These are phyloP conservation scores for Drosophila limbata DNA, from an alignment of 2,888 invertebrate species.

Conservation along the genomic window DNA sequence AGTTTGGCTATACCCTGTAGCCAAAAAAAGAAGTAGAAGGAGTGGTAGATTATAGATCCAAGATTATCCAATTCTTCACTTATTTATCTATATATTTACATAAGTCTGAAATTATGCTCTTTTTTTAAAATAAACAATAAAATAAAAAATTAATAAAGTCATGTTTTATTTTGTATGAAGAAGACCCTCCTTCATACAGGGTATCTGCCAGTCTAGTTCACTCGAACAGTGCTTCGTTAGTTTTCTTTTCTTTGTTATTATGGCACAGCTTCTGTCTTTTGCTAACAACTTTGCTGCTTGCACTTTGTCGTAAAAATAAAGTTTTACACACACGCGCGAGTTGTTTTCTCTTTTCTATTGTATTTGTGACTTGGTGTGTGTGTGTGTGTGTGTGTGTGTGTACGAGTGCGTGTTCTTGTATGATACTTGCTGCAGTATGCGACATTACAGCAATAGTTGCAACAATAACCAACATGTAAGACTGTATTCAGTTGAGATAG, in stretches of 20 bases:
- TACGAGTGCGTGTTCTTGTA: constrained; percentile 1
- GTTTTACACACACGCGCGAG: constrained; percentile 72
- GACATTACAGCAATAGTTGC: constrained; percentile 59
- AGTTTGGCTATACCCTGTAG: constrained; percentile 33
- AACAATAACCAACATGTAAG: constrained; percentile 51
- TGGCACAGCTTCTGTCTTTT: constrained; percentile 49
- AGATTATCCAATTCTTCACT: no score
- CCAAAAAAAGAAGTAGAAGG: not conserved
- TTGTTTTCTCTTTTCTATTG: constrained; percentile 63
- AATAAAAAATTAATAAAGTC: no score
- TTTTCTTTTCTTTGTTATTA: constrained; percentile 29
- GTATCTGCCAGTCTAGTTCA: constrained; percentile 5
- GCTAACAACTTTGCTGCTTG: constrained; percentile 75
- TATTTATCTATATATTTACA: no score
- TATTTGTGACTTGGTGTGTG: constrained; percentile 53
- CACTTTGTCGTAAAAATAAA: constrained; percentile 79
- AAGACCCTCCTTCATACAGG: constrained; percentile 6
- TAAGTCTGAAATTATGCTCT: no score
- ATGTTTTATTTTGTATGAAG: no score
- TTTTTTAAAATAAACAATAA: no score
- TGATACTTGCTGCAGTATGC: constrained; percentile 50
- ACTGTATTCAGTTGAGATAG: not conserved
- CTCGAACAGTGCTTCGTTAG: not conserved
- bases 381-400: constrained; percentile 23
- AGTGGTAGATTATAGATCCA: no score